Conservation (phyloP, 2,888 invertebrate genomes). For the Nomada lathburiana region DNA sequence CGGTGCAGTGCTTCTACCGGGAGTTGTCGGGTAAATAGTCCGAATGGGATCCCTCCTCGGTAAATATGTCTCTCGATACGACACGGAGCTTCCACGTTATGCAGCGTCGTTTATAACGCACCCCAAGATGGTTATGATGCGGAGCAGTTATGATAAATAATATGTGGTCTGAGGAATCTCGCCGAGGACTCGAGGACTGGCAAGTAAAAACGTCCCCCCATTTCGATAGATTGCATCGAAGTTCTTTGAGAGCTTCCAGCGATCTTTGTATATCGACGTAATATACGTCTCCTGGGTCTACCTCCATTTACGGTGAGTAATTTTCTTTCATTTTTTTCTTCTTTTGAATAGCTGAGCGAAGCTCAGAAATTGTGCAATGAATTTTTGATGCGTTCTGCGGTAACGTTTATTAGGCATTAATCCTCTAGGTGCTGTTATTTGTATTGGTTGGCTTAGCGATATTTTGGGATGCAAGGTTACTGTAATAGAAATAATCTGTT, state of each 20-base stretch:
- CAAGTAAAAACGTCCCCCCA: constrained; percentile 47
- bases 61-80: constrained; percentile 77
- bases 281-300: background rate
- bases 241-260: constrained; percentile 24
- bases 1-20: constrained; percentile 42
- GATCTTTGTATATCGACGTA: constrained; percentile 11
- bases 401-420: too few species aligned
- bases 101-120: constrained; percentile 71
- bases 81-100: constrained; percentile 69
- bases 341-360: background rate
- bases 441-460: too few species aligned
- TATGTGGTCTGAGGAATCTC: constrained; percentile 60
- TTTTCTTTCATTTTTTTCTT: background rate
- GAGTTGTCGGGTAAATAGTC: constrained; percentile 70
- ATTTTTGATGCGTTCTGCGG: too few species aligned
- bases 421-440: too few species aligned
- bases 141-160: constrained; percentile 73
- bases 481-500: too few species aligned
- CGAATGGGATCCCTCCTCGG: constrained; percentile 71
- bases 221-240: constrained; percentile 5
- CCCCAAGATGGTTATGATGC: constrained; percentile 64
- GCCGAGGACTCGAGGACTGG: constrained; percentile 28
- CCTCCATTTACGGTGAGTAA: background rate
- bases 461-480: too few species aligned
- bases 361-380: too few species aligned